Conservation (phyloP, 2,113 vertebrate species). For the Micromys minutus region DNA sequence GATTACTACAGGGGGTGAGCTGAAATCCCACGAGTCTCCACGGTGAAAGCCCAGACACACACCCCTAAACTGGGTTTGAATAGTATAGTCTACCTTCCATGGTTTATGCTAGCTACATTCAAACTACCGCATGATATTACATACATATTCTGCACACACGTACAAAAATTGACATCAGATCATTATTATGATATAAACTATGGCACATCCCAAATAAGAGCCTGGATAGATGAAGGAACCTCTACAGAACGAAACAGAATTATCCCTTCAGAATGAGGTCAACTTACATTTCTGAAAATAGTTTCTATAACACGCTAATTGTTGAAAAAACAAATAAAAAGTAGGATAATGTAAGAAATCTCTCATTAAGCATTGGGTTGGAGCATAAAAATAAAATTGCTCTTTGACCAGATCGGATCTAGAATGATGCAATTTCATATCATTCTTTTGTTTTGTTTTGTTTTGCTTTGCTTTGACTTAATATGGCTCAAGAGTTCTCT, state of each 20-base stretch:
- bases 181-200: background rate
- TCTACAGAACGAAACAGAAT: background rate
- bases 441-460: too few relatives aligned
- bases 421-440: background rate
- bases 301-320: background rate
- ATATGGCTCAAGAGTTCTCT: background rate
- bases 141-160: background rate
- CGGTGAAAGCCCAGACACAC: slow-evolving; percentile 14
- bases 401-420: background rate
- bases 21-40: slow-evolving; percentile 67
- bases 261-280: background rate
- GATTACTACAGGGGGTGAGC: slow-evolving; percentile 57
- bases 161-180: background rate
- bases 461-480: too few relatives aligned
- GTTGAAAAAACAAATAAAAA: background rate
- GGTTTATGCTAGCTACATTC: background rate
- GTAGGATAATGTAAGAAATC: background rate
- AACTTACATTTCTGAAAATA: background rate
- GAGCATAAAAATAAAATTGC: background rate
- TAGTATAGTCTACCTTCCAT: background rate
- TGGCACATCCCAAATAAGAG: background rate
- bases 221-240: background rate
- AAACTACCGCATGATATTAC: background rate
- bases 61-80: slow-evolving; percentile 25
- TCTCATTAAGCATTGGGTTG: background rate